Evolutionary conservation across 2,797 vertebrate genomes (phyloP), one percentile per base, ranked within the genome.

Genomic region (Columba guinea): DNA sequence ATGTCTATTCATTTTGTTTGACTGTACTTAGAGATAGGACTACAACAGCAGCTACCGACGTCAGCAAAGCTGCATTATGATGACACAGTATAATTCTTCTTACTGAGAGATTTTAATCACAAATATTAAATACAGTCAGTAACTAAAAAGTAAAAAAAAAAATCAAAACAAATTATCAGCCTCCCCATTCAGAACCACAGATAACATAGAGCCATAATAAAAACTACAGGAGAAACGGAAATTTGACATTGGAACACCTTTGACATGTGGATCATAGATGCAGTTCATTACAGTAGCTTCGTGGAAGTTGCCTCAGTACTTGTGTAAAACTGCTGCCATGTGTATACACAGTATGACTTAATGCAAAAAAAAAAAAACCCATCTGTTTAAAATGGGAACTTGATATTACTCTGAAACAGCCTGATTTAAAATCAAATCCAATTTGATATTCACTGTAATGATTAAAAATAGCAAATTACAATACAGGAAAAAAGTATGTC

Each of bases 1-100:
- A 71, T 78, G 60, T 46, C 74, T 67, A 35, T 19, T 44, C 37
- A 68, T 91, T 89, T 74, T 84, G 39, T 35, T 55, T 67, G 59
- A 82, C 10, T 65, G 51, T 32, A 63, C 56, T 92, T 76, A 89
- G 59, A 77, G 44, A 63, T 2, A 27, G 67, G 63, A 63, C 75
- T 74, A 60, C 78, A 84, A 63, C 0, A 92, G 48, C 52, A 73
- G n/a, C 49, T 82, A 81, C n/a, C 18, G 35, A 34, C 3, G 1
- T 79, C 90, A 89, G 83, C 58, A 91, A 94, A 91, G 73, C 69
- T 91, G 84, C 69, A 62, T 80, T 83, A 93, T 62, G 65, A 83
- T 69, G 62, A 58, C 9, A 69, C 26, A 76, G 18, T 60, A 26
- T 64, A 87, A 90, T 68, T 83, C 78, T 68, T 86, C 70, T 70